Percentiles rank a stretch among this genome's conserved stretches.
These are phyloP conservation scores for Brachyopa scutellaris DNA, from an alignment of 2,888 invertebrate species.

Conservation along the genomic window DNA sequence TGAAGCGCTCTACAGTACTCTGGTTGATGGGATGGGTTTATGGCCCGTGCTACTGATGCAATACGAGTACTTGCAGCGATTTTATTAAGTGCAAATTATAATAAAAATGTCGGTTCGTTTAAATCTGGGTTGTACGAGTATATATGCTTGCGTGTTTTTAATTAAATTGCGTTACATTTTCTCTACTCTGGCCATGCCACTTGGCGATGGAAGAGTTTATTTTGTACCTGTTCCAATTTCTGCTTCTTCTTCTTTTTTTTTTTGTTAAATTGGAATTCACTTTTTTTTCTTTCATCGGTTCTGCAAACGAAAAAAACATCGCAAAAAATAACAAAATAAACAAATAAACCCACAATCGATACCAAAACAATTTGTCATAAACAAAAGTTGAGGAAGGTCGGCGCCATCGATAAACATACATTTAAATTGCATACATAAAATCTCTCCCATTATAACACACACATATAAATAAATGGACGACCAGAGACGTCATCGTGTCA, in stretches of 20 bases:
- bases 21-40: conserved; percentile 42
- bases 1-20: conserved; percentile 31
- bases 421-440: conserved; percentile 1
- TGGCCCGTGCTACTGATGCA: conserved; percentile 28
- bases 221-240: conserved; percentile 5
- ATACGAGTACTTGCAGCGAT: no score
- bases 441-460: not conserved
- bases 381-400: conserved; percentile 71
- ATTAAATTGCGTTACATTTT: conserved; percentile 61
- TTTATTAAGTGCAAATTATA: conserved; percentile 69
- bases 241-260: conserved; percentile 22
- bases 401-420: conserved; percentile 50
- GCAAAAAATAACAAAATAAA: not conserved
- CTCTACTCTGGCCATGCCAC: conserved; percentile 33
- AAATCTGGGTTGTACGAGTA: conserved; percentile 16
- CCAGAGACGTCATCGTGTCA: not conserved
- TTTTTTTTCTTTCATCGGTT: conserved; percentile 14
- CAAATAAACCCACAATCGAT: conserved; percentile 30
- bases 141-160: conserved; percentile 32
- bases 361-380: conserved; percentile 69
- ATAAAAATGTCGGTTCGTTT: conserved; percentile 54
- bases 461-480: conserved; percentile 13
- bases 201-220: conserved; percentile 18
- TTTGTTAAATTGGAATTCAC: conserved; percentile 28
- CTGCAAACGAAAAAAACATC: conserved; percentile 10